A percentile compares a stretch with the other conserved stretches of the same genome.
Evolutionary conservation across 37 sponge, comb jelly and placozoan species (phyloP).

Genomic region (Tethya wilhelma): DNA sequence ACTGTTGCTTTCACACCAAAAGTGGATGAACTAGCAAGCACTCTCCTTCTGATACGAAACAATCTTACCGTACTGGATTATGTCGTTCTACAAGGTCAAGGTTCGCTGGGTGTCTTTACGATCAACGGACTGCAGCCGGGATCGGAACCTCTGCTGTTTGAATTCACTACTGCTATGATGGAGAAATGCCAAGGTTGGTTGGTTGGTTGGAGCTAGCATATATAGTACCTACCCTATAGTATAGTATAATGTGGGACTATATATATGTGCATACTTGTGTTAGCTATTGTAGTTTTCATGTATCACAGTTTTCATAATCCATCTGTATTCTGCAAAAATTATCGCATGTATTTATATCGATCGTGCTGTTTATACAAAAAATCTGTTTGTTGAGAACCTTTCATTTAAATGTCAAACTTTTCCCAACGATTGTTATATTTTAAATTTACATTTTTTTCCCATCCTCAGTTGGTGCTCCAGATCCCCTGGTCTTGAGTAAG

Average conservation of each 20-base stretch:
- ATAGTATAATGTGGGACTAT: background rate
- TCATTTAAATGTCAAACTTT: background rate
- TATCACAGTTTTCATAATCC: no score
- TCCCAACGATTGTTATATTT: background rate
- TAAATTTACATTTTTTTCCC: no score
- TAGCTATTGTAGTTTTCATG: background rate
- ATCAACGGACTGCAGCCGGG: constrained; percentile 48
- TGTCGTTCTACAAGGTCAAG: constrained; percentile 66
- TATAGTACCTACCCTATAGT: background rate
- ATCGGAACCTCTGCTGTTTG: constrained; percentile 48
- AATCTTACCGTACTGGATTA: constrained; percentile 81
- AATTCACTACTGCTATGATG: constrained; percentile 38
- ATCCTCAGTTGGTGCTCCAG: background rate
- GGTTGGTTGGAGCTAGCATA: background rate
- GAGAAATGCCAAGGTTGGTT: constrained; percentile 44
- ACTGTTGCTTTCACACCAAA: constrained; percentile 49
- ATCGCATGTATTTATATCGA: no score
- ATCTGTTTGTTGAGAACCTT: background rate
- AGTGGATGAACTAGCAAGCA: background rate
- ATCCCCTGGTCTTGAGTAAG: constrained; percentile 39
- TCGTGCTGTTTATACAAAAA: no score
- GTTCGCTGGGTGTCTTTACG: constrained; percentile 41
- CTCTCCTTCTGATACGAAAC: constrained; percentile 54
- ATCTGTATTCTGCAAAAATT: no score
- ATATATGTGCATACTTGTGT: background rate